Evolutionary conservation across 2,113 vertebrate genomes (phyloP), one percentile per base, ranked within the genome.

Genomic region (Ceuthmochares aereus): DNA sequence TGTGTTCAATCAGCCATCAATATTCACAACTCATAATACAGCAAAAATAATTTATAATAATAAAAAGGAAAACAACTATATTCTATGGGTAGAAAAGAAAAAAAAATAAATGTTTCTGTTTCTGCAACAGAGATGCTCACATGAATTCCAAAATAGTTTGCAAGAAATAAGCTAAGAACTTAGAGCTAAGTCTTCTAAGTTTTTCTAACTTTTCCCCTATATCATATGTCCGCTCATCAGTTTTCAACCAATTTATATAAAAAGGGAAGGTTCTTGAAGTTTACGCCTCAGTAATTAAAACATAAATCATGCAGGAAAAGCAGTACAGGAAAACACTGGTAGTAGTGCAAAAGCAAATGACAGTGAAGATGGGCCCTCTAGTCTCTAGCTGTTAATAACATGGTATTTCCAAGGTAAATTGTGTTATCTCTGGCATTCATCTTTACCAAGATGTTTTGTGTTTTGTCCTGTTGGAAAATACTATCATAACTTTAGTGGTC

Each of bases 21-120:
- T 66, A 4, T 43, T 55, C 75, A 17, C 8, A 59, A 5, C 17
- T 56, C 10, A 27, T 25, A 22, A 5, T n/a, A 7, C 29, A 27
- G 1, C 36, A 55, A 45, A 4, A 45, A 34, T 9, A 27, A 27
- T 34, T 86, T 47, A 4, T 29, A 76, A 4, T 37, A 20, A 68
- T 7, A 15, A 55, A 72, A 45, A 23, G 1, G 6, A 47, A 62
- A 51, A 12, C 0, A 0, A 66, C 4, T 12, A 26, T n/a, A 72
- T 49, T 27, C 2, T 7, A 21, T 5, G 1, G 5, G 6, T 67
- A 75, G 12, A 34, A 67, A 62, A 34, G 8, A 22, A 15, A 12
- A 23, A 23, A 9, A 37, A 17, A 1, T 26, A 42, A 79, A 14
- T 14, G 5, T 66, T 76, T 52, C 1, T 6, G 5, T 52, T 72